A percentile compares a stretch with the other conserved stretches of the same genome.
Evolutionary conservation across 2,113 vertebrate species (phyloP).

Genomic region (Barbus barbus): DNA sequence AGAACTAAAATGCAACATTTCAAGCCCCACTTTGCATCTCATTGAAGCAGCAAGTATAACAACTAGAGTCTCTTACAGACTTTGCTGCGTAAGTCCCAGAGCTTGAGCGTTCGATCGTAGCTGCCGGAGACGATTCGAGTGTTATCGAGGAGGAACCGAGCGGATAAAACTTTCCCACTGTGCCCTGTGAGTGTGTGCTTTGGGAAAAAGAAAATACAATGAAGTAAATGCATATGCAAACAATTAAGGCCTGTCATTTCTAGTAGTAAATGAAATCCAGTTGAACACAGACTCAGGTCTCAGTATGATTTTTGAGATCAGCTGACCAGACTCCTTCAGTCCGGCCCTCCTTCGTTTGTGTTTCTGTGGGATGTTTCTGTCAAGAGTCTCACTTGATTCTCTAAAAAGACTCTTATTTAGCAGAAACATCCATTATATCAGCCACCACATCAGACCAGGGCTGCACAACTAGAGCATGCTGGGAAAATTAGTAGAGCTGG

Average conservation of each 20-base stretch:
- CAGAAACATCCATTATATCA: constrained; percentile 62
- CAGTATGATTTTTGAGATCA: constrained; percentile 68
- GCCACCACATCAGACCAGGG: constrained; percentile 57
- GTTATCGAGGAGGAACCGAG: constrained; percentile 95
- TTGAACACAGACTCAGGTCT: constrained; percentile 55
- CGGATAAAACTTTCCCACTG: constrained; percentile 94
- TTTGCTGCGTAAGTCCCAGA: constrained; percentile 99
- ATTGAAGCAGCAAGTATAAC: background rate
- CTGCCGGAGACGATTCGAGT: constrained; percentile 96
- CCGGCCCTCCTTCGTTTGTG: constrained; percentile 49
- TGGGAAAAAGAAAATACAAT: background rate
- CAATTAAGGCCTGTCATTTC: background rate
- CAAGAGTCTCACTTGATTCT: constrained; percentile 49
- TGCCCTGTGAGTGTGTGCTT: constrained; percentile 97
- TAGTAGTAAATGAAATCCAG: background rate
- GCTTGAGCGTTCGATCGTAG: constrained; percentile 95
- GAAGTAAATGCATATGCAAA: background rate
- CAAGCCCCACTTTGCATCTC: background rate
- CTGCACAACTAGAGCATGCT: constrained; percentile 65
- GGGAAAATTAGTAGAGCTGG: constrained; percentile 52
- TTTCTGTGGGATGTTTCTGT: constrained; percentile 61
- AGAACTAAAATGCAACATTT: no score
- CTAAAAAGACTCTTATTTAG: constrained; percentile 40
- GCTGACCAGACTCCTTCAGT: constrained; percentile 46
- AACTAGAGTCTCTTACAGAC: constrained; percentile 84